Base-by-base conservation (phyloP, 2,113 vertebrate species). In the Zapornia atra region DNA sequence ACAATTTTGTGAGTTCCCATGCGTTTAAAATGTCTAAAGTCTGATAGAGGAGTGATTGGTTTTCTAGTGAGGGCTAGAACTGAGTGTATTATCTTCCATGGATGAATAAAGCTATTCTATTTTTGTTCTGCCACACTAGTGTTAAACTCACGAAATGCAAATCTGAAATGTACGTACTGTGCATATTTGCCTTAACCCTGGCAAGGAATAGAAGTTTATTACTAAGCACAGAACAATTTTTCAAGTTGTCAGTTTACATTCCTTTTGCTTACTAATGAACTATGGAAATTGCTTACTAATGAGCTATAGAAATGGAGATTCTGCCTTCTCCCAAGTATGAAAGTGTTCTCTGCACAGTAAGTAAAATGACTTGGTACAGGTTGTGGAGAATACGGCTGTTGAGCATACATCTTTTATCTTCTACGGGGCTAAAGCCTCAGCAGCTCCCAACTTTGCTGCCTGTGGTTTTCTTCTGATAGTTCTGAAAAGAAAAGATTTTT, bases 251-350 rank as follows among this genome's bases (percentile, higher is more conserved):
- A 0, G 94, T 82, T 95, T 96, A 76, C 81, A 65, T 96, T 93
- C 65, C 88, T 94, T 90, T 93, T 94, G 90, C 86, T 94, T 93
- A 81, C 90, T 96, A 90, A 94, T 96, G 94, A 93, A 53, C 96
- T 96, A 96, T 96, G 91, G 89, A 96, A 96, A 96, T 96, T 69
- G 91, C 65, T 92, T 97, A 87, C 91, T 97, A 95, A 97, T 95
- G 93, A 96, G 84, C 72, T 96, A 89, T 92, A 75, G 80, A 95
- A 95, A 92, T 87, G 73, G 89, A 89, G 94, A 91, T 88, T 88
- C 56, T 90, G 76, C 76, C 51, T 83, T 83, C 77, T 95, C 51
- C 64, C 60, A 75, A 53, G 82, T 88, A 64, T 33, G 81, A 56
- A 92, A 94, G 51, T 22, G 22, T 81, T 92, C 82, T 86, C 68